Conservation (phyloP, 2,113 vertebrate genomes). For the Merops nubicus region DNA sequence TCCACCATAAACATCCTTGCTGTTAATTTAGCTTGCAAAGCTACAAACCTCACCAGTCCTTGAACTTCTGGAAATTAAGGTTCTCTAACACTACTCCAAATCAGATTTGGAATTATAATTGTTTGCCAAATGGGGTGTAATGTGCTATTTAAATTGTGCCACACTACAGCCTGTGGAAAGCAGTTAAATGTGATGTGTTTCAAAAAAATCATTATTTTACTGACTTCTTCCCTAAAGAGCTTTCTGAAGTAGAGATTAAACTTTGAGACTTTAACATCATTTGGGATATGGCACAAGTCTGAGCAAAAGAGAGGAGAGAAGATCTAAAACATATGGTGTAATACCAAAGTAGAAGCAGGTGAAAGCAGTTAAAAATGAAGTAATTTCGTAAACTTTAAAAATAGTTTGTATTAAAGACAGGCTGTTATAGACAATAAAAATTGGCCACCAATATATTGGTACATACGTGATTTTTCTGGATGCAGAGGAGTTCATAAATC, state of each 20-base stretch:
- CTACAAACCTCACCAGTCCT: neutral
- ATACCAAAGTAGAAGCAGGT: conserved; percentile 87
- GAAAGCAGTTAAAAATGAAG: conserved; percentile 80
- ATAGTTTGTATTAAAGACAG: conserved; percentile 77
- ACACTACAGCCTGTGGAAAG: neutral
- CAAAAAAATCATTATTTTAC: neutral
- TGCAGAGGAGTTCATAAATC: conserved; percentile 74
- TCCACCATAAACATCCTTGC: neutral
- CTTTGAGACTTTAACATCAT: neutral
- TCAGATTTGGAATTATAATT: neutral
- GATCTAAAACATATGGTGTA: conserved; percentile 86
- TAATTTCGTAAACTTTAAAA: conserved; percentile 75
- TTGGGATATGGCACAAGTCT: neutral
- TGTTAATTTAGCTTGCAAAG: neutral
- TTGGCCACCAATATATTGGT: conserved; percentile 65
- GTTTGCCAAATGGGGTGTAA: neutral
- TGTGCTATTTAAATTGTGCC: neutral
- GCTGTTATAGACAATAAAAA: conserved; percentile 73
- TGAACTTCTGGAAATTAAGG: neutral
- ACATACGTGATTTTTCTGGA: conserved; percentile 69
- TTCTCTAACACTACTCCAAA: neutral
- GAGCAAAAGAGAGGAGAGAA: conserved; percentile 30
- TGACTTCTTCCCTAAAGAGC: neutral
- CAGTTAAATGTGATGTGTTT: neutral
- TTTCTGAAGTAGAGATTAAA: conserved; percentile 27